Evolutionary conservation across 2,888 invertebrate genomes (phyloP), one percentile per base, ranked within the genome.

Genomic region (Calliphora vomitoria): DNA sequence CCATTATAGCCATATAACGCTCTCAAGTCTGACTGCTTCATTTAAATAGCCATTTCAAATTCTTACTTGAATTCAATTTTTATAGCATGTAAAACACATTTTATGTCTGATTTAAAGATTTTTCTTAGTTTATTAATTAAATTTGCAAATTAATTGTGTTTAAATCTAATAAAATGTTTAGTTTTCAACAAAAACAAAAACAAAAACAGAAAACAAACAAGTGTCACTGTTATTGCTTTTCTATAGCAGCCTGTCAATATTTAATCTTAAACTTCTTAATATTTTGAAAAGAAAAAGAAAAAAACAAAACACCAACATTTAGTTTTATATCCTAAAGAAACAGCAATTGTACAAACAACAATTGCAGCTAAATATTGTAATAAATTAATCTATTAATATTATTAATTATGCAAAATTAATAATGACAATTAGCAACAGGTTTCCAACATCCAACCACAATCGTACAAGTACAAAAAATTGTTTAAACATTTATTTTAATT

Each of bases 401-500:
- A 83, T 76, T 80, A 86, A 86, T 86, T 83, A 83, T 80, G 76
- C 58, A 75, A 86, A 83, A 83, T 86, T 80, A 83, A 64, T 80
- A 86, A 44, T 86, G 82, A 86, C 86, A 83, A 86, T 60, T 69
- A 76, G 83, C 80, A 83, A 83, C 80, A 86, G 80, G 82, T 80
- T 86, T 80, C 15, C n/a, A 44, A 38, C 18, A 18, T 6, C 4
- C 15, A 68, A 6, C 58, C 55, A 15, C 10, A 78, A 38, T 41
- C 18, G 0, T 50, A 8, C n/a, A 35, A 62, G 25, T 25, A 41
- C 8, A 66, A 68, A 66, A 74, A 58, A 74, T 11, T 60, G 6
- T 58, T 72, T 41, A 1, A 25, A 38, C 8, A 44, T 58, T 72
- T 25, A 44, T 74, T 74, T 44, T 31, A 44, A 58, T 25, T 25